phyloP scores from a whole-genome alignment of 2,113 vertebrate genomes.

The Ptychochromis oligacanthus region DNA sequence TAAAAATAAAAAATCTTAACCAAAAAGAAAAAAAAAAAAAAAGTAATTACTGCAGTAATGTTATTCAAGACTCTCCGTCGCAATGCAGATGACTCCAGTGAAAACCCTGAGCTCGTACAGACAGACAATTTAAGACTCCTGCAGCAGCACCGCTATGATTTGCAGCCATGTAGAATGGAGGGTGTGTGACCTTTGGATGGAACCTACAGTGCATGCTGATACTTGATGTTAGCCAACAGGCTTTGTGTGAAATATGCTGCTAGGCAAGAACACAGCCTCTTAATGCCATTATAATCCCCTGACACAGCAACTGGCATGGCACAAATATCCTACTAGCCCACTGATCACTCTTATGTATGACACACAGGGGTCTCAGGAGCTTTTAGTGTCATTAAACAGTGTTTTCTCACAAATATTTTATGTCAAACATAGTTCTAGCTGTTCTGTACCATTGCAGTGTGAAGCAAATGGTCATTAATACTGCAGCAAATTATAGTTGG shows the following conservation, averaged over 20 bases:
- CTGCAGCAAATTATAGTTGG: slow-evolving; percentile 42
- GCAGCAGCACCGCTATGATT: slow-evolving; percentile 65
- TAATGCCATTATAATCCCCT: slow-evolving; percentile 76
- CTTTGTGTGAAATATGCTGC: slow-evolving; percentile 74
- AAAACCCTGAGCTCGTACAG: slow-evolving; percentile 29
- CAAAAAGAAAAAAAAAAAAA: not conserved
- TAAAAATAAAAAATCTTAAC: not conserved
- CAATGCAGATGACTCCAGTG: not conserved
- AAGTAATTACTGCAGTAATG: not conserved
- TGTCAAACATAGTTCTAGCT: slow-evolving; percentile 46
- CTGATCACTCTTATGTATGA: too few species aligned
- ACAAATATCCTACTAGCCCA: slow-evolving; percentile 61
- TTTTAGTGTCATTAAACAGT: slow-evolving; percentile 53
- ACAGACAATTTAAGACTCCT: slow-evolving; percentile 64
- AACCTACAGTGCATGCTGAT: slow-evolving; percentile 75
- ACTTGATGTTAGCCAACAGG: slow-evolving; percentile 77
- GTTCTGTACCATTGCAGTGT: not conserved
- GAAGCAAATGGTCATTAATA: slow-evolving; percentile 60
- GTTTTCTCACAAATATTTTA: slow-evolving; percentile 73
- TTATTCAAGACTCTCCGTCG: not conserved
- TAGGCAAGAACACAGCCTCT: slow-evolving; percentile 72
- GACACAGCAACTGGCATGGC: slow-evolving; percentile 76
- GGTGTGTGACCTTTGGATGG: slow-evolving; percentile 75
- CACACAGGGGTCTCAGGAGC: too few species aligned
- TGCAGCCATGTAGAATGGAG: slow-evolving; percentile 64